Base-by-base conservation (phyloP, 1,140 invertebrate species). In the Pinna nobilis region DNA sequence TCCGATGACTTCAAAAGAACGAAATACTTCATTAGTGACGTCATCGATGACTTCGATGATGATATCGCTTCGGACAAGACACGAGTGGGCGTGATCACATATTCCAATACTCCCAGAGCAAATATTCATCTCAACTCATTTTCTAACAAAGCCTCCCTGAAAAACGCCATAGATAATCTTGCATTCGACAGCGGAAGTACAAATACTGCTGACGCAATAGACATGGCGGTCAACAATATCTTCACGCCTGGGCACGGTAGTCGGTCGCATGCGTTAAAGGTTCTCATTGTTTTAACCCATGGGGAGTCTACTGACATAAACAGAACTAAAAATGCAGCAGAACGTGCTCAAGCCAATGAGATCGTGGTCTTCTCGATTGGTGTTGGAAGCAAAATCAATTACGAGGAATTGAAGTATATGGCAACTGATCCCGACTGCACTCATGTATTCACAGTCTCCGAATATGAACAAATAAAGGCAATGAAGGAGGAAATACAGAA, bases 381-480 rank as follows among this genome's bases (percentile, higher is more conserved):
- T 37, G 79, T 84, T 25, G 82, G 82, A 9, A 41, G 37, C 2
- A 4, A 18, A 0, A 65, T 81, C 4, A 74, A 78, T 35, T 5
- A 35, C 0, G 44, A 41, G 3, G 80, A 82, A 35, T 72, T 84
- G 4, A 68, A 74, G 2, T 55, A 59, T 30, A 75, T 82, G 9
- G 78, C 80, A 33, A 77, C 74, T 2, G 70, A 72, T n/a, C 82
- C 82, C 11, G 61, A 71, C 15, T 85, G 83, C 65, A 83, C 82
- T 0, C 83, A 85, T 60, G 80, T 83, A 51, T 79, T 79, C 20
- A 65, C 61, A 39, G 65, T 83, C 13, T 70, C 66, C 2, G 70
- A 64, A 2, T 85, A 76, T 39, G 60, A 66, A 4, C 80, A 85
- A 33, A 82, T 85, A 3, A 73, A 74, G 33, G 69, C 76, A 11